Percentiles rank a stretch among this genome's conserved stretches.
Conservation (phyloP, 1,140 invertebrate species). For the Zaprionus camerounensis region DNA sequence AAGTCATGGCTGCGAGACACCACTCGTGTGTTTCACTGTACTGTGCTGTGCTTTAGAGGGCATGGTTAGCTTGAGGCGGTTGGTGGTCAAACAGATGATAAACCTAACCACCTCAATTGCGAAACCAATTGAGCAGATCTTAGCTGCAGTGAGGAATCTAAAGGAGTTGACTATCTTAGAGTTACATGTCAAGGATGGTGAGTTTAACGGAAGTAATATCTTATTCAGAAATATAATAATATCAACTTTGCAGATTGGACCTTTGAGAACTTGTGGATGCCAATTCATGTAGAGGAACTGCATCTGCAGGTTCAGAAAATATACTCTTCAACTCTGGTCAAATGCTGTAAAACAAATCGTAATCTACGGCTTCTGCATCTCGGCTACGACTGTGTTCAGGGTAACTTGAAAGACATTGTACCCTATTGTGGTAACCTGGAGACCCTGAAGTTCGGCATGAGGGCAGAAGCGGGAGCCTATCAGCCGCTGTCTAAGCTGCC, state of each 20-base stretch:
- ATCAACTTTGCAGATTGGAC: constrained; percentile 33
- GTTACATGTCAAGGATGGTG: constrained; percentile 44
- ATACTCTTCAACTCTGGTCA: constrained; percentile 12
- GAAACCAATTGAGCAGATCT: constrained; percentile 47
- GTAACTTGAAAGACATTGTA: constrained; percentile 47
- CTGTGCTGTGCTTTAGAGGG: constrained; percentile 30
- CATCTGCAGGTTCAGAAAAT: constrained; percentile 40
- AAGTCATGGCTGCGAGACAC: constrained; percentile 18
- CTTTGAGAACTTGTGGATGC: constrained; percentile 25
- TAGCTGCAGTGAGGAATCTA: constrained; percentile 32
- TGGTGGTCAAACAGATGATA: constrained; percentile 34
- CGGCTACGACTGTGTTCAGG: constrained; percentile 40
- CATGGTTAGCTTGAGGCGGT: constrained; percentile 37
- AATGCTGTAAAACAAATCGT: constrained; percentile 54
- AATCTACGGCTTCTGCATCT: constrained; percentile 47
- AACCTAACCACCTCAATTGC: constrained; percentile 6
- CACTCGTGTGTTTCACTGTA: constrained; percentile 32
- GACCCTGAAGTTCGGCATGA: constrained; percentile 52
- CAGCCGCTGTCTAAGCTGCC: constrained; percentile 40
- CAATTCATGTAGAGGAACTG: constrained; percentile 36
- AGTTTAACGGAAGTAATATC: background rate
- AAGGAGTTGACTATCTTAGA: constrained; percentile 27
- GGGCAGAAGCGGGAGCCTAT: constrained; percentile 45
- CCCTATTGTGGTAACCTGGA: constrained; percentile 52
- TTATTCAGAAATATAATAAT: too few relatives aligned